These are phyloP conservation scores for Graptemys geographica DNA, from an alignment of 2,797 vertebrate species.

Conservation along the genomic window DNA sequence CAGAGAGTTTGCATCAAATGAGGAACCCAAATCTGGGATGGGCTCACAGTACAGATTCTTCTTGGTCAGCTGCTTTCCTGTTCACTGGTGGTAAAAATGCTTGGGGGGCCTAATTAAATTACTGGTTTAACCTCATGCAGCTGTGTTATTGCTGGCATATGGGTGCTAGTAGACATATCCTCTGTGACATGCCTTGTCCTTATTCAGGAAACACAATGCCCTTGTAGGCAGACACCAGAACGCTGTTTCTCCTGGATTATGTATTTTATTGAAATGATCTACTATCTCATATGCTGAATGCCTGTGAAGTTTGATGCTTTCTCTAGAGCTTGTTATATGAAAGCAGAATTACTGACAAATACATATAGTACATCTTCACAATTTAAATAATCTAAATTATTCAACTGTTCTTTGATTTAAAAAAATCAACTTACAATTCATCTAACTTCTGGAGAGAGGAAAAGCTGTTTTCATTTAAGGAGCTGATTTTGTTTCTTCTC, in stretches of 20 bases:
- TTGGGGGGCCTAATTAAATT: background rate
- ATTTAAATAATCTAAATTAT: background rate
- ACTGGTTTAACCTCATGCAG: background rate
- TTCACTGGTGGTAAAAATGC: background rate
- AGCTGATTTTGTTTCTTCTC: slow-evolving; percentile 90
- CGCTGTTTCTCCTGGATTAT: background rate
- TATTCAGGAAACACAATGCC: background rate
- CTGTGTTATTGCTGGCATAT: background rate
- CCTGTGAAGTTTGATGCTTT: background rate
- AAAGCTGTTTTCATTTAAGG: slow-evolving; percentile 90
- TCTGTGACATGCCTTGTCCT: background rate
- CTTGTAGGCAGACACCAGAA: rapidly evolving
- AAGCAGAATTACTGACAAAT: background rate
- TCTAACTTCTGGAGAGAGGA: slow-evolving; percentile 89
- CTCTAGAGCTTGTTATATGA: background rate
- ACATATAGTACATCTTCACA: background rate
- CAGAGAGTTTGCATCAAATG: background rate
- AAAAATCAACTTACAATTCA: slow-evolving; percentile 90
- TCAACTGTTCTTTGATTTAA: background rate
- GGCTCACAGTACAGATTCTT: no score
- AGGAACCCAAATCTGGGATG: background rate
- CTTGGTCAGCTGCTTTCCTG: no score
- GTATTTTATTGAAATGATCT: background rate
- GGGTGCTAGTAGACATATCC: rapidly evolving
- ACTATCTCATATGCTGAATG: background rate